phyloP scores from a whole-genome alignment of 2,888 invertebrate genomes.

The Strigamia crassipes region DNA sequence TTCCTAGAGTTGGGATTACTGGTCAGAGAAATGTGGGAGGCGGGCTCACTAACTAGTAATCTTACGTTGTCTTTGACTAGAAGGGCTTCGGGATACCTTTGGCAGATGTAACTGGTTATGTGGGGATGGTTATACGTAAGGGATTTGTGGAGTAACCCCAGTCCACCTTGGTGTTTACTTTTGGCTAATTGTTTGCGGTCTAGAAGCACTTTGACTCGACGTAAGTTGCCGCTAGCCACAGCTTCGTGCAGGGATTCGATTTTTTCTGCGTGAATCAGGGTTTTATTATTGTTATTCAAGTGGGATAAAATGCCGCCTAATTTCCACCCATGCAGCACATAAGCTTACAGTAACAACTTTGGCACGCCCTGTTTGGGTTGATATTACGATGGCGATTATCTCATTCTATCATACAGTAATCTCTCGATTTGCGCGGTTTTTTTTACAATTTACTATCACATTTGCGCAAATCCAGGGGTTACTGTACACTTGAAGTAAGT shows the following conservation, averaged over 20 bases:
- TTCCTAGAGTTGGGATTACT: conserved; percentile 64
- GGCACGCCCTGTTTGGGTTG: too few species aligned
- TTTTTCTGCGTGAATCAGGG: conserved; percentile 69
- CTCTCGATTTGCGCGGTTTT: too few species aligned
- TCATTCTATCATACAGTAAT: too few species aligned
- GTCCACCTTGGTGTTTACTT: conserved; percentile 62
- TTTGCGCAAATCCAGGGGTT: too few species aligned
- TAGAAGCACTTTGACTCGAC: conserved; percentile 80
- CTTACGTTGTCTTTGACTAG: conserved; percentile 85
- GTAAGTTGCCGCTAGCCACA: conserved; percentile 79
- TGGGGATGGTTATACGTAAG: conserved; percentile 81
- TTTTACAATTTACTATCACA: too few species aligned
- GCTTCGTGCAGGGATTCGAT: conserved; percentile 86
- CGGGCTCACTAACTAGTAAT: not conserved
- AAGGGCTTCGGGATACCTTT: conserved; percentile 73
- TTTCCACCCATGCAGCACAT: too few species aligned
- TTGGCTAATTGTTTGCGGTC: conserved; percentile 76
- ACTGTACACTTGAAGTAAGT: not conserved
- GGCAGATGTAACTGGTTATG: conserved; percentile 76
- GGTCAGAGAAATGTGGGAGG: not conserved
- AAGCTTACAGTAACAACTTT: too few species aligned
- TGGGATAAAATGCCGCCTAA: too few species aligned
- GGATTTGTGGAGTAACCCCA: conserved; percentile 81
- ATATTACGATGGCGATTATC: too few species aligned
- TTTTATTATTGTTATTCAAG: too few species aligned